Conservation (phyloP, 2,888 invertebrate genomes). For the Scrobipalpa atriplicella region DNA sequence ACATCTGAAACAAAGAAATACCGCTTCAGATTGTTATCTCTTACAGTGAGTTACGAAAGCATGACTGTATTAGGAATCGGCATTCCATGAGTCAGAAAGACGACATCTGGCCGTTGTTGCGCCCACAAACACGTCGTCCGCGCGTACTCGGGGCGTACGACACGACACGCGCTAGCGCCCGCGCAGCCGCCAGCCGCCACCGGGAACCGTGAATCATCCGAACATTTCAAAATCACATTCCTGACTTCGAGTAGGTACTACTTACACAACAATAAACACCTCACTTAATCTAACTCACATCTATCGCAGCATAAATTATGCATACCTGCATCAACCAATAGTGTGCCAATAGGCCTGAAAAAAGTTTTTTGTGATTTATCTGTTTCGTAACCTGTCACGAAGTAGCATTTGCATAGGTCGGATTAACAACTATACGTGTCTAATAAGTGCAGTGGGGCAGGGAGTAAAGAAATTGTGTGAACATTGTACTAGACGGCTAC, state of each 20-base stretch:
- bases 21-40: conserved; percentile 39
- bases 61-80: conserved; percentile 53
- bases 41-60: conserved; percentile 55
- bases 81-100: conserved; percentile 70
- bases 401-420: conserved; percentile 59
- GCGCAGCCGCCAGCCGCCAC: conserved; percentile 37
- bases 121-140: conserved; percentile 42
- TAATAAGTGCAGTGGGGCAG: conserved; percentile 44
- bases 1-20: conserved; percentile 76
- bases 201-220: conserved; percentile 67
- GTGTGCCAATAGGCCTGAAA: not conserved
- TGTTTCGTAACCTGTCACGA: conserved; percentile 52
- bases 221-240: conserved; percentile 55
- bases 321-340: not conserved
- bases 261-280: no score
- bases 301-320: not conserved
- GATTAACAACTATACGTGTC: conserved; percentile 40
- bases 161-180: no score
- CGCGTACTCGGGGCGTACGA: not conserved
- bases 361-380: conserved; percentile 42
- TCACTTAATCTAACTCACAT: not conserved
- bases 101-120: conserved; percentile 64
- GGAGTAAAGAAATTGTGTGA: conserved; percentile 63
- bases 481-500: conserved; percentile 53
- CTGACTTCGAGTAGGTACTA: conserved; percentile 30